These are phyloP conservation scores for Ataeniobius toweri DNA, from an alignment of 2,797 vertebrate species.

Conservation along the genomic window DNA sequence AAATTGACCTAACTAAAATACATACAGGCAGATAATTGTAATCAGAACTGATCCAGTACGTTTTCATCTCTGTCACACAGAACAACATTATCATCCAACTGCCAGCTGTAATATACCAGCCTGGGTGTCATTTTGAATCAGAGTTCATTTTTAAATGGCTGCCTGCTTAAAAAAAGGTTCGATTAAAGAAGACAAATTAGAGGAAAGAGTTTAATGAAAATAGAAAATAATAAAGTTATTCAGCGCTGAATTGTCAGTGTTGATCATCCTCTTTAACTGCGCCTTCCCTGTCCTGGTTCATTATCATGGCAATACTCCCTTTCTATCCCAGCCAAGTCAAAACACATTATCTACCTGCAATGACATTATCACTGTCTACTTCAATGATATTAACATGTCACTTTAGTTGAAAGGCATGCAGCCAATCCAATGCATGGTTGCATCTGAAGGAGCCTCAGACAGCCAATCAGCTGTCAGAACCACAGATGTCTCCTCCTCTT, in stretches of 20 bases:
- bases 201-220: slow-evolving; percentile 71
- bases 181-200: slow-evolving; percentile 73
- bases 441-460: slow-evolving; percentile 41
- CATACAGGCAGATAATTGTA: slow-evolving; percentile 10
- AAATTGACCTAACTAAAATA: background rate
- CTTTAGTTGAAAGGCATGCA: slow-evolving; percentile 67
- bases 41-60: background rate
- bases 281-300: slow-evolving; percentile 53
- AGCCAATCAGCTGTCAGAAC: slow-evolving; percentile 69
- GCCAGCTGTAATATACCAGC: slow-evolving; percentile 30
- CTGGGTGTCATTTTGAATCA: slow-evolving; percentile 56
- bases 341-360: slow-evolving; percentile 67
- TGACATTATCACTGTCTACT: slow-evolving; percentile 73
- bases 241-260: slow-evolving; percentile 66
- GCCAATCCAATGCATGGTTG: slow-evolving; percentile 78
- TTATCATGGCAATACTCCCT: slow-evolving; percentile 56
- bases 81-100: slow-evolving; percentile 24
- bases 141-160: slow-evolving; percentile 42
- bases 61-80: slow-evolving; percentile 23
- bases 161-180: slow-evolving; percentile 58
- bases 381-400: slow-evolving; percentile 68
- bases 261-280: slow-evolving; percentile 61
- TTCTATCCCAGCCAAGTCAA: slow-evolving; percentile 53
- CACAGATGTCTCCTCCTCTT: slow-evolving; percentile 73
- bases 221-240: slow-evolving; percentile 69